Conservation (phyloP, 2,888 invertebrate species). For the Ectemnius cavifrons region DNA sequence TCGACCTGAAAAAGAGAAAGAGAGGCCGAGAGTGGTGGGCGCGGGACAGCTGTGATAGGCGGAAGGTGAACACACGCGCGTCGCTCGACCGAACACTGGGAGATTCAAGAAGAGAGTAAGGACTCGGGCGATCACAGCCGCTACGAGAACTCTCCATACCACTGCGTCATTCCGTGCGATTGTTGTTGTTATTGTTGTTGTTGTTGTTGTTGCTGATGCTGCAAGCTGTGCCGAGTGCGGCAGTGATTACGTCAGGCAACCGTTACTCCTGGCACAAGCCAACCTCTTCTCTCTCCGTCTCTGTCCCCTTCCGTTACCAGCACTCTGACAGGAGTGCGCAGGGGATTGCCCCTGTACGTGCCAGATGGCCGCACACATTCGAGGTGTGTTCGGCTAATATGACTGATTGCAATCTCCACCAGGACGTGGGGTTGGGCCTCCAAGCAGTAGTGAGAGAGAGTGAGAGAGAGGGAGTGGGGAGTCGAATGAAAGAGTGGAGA, state of each 20-base stretch:
- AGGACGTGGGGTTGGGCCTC: conserved; percentile 35
- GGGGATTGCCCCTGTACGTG: conserved; percentile 41
- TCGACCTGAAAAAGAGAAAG: not conserved
- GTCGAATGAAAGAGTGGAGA: too few relatives aligned
- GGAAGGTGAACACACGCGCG: conserved; percentile 29
- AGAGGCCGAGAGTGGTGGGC: too few relatives aligned
- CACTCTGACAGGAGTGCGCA: too few relatives aligned
- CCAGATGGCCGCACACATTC: conserved; percentile 65
- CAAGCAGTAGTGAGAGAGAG: not conserved
- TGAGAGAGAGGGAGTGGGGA: too few relatives aligned
- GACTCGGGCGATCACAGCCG: too few relatives aligned
- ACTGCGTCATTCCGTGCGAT: too few relatives aligned
- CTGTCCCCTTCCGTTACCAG: too few relatives aligned
- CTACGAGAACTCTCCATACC: too few relatives aligned
- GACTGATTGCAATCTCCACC: conserved; percentile 70
- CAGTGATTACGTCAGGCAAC: conserved; percentile 54
- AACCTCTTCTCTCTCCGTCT: not conserved
- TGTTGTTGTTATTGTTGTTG: too few relatives aligned
- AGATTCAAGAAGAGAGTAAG: too few relatives aligned
- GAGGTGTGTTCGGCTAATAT: conserved; percentile 70
- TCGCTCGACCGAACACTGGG: conserved; percentile 12
- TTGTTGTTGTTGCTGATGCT: not conserved
- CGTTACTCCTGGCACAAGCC: conserved; percentile 53
- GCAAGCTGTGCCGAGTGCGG: not conserved
- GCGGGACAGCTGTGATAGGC: conserved; percentile 28